Evolutionary conservation across 2,888 invertebrate genomes (phyloP).

Genomic region (Nowickia ferox): DNA sequence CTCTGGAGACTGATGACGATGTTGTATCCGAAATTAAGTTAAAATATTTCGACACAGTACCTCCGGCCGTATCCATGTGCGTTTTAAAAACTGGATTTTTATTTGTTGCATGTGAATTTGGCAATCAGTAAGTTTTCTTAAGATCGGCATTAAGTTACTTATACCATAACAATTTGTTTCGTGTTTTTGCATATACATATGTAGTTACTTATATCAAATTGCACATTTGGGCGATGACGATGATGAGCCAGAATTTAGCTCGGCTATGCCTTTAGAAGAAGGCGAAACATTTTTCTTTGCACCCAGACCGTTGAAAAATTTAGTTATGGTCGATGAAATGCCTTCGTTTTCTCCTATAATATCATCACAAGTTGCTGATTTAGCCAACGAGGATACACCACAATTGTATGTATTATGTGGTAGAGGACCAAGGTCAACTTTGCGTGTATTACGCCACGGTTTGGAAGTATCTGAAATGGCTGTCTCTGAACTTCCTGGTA

Average conservation of each 20-base stretch:
- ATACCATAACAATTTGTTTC: not conserved
- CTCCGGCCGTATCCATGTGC: constrained; percentile 98
- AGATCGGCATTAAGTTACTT: not conserved
- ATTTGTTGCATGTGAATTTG: constrained; percentile 99
- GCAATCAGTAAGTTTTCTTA: constrained; percentile 95
- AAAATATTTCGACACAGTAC: constrained; percentile 99
- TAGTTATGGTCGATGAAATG: constrained; percentile 98
- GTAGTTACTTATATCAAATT: constrained; percentile 97
- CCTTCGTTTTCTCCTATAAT: constrained; percentile 96
- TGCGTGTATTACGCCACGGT: constrained; percentile 97
- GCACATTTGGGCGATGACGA: constrained; percentile 99
- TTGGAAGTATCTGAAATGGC: constrained; percentile 99
- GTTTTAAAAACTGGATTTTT: constrained; percentile 99
- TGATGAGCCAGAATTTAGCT: constrained; percentile 99
- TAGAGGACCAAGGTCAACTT: constrained; percentile 95
- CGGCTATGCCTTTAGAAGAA: constrained; percentile 98
- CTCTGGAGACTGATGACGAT: constrained; percentile 98
- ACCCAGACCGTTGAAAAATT: constrained; percentile 95
- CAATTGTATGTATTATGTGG: constrained; percentile 99
- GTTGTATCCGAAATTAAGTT: constrained; percentile 99
- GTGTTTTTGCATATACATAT: constrained; percentile 71
- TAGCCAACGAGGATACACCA: constrained; percentile 99
- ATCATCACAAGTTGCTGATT: constrained; percentile 94
- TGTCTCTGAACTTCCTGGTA: constrained; percentile 99
- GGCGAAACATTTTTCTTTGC: constrained; percentile 99